Evolutionary conservation across 2,888 invertebrate genomes (phyloP).

Genomic region (Branchinecta sandiegonensis): DNA sequence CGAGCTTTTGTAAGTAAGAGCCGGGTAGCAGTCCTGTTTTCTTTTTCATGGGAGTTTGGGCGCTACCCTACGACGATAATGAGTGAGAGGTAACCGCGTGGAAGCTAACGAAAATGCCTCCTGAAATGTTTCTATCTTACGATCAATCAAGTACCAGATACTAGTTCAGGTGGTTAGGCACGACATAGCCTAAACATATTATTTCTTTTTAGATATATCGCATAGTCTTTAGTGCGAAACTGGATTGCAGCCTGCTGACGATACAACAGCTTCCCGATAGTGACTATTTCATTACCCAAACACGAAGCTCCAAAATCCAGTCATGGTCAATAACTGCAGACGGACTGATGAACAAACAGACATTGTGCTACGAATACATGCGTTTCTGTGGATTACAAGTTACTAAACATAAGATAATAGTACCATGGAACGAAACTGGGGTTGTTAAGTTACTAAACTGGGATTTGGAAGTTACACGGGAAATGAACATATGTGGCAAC

Average conservation of each 20-base stretch:
- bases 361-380: neutral
- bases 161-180: too few relatives aligned
- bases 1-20: too few relatives aligned
- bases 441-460: neutral
- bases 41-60: too few relatives aligned
- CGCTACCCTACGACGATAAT: too few relatives aligned
- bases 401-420: neutral
- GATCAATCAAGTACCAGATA: too few relatives aligned
- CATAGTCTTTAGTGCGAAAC: neutral
- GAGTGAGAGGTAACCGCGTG: too few relatives aligned
- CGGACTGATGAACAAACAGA: neutral
- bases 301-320: neutral
- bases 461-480: neutral
- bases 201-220: neutral
- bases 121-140: too few relatives aligned
- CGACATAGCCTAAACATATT: too few relatives aligned
- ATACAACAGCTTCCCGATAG: neutral
- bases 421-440: neutral
- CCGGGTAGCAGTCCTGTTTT: too few relatives aligned
- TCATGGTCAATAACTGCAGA: neutral
- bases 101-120: too few relatives aligned
- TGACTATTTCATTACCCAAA: neutral
- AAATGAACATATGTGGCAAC: neutral
- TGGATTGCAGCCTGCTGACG: neutral
- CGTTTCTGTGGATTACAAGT: slow-evolving; percentile 5